Evolutionary conservation across 64 coral and sea anemone genomes (phyloP), one percentile per base, ranked within the genome.

Genomic region (Astreopora myriophthalma): DNA sequence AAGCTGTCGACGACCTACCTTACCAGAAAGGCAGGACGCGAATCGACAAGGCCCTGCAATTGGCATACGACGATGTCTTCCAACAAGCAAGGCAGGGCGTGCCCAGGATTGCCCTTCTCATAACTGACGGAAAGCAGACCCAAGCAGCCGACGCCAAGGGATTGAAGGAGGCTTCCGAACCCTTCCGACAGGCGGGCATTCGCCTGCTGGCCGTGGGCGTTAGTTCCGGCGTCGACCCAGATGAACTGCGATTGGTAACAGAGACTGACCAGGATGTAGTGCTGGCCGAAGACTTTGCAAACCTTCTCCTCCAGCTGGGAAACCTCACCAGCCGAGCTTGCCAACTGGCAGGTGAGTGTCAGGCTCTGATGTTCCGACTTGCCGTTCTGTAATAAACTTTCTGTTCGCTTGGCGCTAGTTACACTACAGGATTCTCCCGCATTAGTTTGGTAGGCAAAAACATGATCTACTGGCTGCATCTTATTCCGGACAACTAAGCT

Each of bases 241-340:
- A 91, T 33, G 87, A 98, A 44, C 60, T 98, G 34, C 83, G 69
- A 29, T 24, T 69, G 42, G 66, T 98, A 34, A 92, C 86, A 10
- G 83, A 84, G 40, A 68, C 26, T 30, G 92, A 98, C 10, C 84
- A 91, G 16, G 82, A 98, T 94, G 39, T 98, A 31, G 81, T 88
- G 35, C 82, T 87, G 63, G 84, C 92, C 22, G 73, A 35, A 25
- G 58, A 91, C 39, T 98, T 94, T 80, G 39, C 79, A 79, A 92
- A 98, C 31, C 71, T 98, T 19, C 52, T 89, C 2, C 36, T 78
- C 22, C 22, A 78, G 48, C 22, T 78, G 14, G 46, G 25, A 44
- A 78, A 78, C 38, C 75, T 78, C 16, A 51, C 75, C 13, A 78
- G 46, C 23, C 24, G 26, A 26, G 44, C 75, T 29, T 78, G 75